Evolutionary conservation across 2,888 invertebrate genomes (phyloP), one percentile per base, ranked within the genome.

Genomic region (Siphlonurus alternatus): DNA sequence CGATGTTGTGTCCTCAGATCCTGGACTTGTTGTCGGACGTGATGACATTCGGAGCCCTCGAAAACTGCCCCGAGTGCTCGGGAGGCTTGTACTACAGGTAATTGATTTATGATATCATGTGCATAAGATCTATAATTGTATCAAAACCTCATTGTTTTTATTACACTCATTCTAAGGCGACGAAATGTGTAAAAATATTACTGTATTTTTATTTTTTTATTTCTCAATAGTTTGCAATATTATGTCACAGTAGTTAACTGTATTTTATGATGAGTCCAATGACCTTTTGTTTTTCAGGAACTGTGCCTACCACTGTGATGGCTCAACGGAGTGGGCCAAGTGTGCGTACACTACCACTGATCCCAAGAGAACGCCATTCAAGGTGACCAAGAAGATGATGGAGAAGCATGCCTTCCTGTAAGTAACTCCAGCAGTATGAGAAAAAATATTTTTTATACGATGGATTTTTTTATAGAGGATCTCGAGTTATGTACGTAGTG

Each of bases 261-360:
- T n/a, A n/a, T n/a, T n/a, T n/a, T n/a, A n/a, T n/a, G n/a, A n/a
- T n/a, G n/a, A n/a, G n/a, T n/a, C n/a, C n/a, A n/a, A n/a, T n/a
- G n/a, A n/a, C n/a, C n/a, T n/a, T n/a, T n/a, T n/a, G n/a, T n/a
- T n/a, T 68, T 68, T n/a, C 22, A 63, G 24, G 53, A 61, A 65
- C 68, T 66, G 59, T 64, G 53, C 25, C 2, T 51, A 5, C 59
- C 54, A 61, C 88, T 22, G 76, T 81, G 53, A 94, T 25, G 79
- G 87, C 72, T 70, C 90, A 38, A 87, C 85, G 15, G 95, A 93
- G 73, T 98, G 94, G 93, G 87, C 90, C 0, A 91, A 90, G 75
- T 98, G 98, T 74, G 80, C 82, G 64, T 81, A 85, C 70, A 74
- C 83, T 2, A 81, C 85, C 0, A 83, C 83, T 70, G 82, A 84